Base-by-base conservation (phyloP, 2,888 invertebrate species). In the Mesorhabditis sp. region DNA sequence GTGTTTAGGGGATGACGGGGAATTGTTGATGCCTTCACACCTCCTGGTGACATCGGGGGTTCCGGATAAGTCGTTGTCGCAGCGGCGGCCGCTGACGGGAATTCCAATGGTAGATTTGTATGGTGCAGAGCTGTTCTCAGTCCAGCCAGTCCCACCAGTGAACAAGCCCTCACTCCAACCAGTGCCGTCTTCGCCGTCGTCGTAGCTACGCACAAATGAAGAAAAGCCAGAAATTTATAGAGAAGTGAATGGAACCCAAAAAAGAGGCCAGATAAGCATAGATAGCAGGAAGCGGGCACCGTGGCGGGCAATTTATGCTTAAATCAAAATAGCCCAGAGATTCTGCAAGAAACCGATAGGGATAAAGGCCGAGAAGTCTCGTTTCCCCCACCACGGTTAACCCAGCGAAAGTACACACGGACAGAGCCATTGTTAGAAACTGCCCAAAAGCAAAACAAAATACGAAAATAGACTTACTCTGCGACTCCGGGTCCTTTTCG, bases 401-500 rank as follows among this genome's bases (percentile, higher is more conserved):
- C 28, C 28, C 28, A 28, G 28, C 28, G 28, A 28, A 28, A 28
- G 28, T 28, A n/a, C 58, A 50, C 58, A 50, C 58, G 7, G 58
- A 50, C n/a, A 50, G 58, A 13, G 58, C 58, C 58, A 50, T 10
- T 50, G 58, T 13, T 13, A 50, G n/a, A 50, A 50, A n/a, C 58
- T 13, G n/a, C 10, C 10, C 10, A 50, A 10, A 50, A 50, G 7
- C 10, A 50, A 50, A 50, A n/a, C 58, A n/a, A 50, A 50, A 50
- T n/a, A n/a, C 10, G 58, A 50, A 50, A 50, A 50, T 13, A 50
- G 58, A 50, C 58, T n/a, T 13, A 50, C 58, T n/a, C n/a, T 50
- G 58, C n/a, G 58, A 50, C 72, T 72, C 76, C 6, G 72, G 74
- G 15, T 70, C 72, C 62, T 72, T 76, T 69, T 77, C 77, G 6